Base-by-base conservation (phyloP, 2,113 vertebrate genomes). In the Mionectes macconnelli region DNA sequence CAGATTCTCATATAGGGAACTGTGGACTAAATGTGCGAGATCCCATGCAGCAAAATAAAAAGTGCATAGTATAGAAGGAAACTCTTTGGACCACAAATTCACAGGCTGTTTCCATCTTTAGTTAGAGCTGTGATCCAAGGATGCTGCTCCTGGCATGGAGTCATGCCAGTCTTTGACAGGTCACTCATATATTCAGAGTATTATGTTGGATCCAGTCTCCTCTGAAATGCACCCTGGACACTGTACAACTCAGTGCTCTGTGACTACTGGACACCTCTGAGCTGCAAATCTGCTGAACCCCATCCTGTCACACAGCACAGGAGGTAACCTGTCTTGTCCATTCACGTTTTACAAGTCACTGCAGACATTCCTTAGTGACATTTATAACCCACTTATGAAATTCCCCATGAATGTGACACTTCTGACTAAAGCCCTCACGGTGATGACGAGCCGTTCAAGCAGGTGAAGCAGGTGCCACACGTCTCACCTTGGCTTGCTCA, bases 401-500 rank as follows among this genome's bases (percentile, higher is more conserved):
- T 67, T 56, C 31, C 55, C 76, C 44, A 28, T 31, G 35, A 53
- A 33, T 12, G 62, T 22, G 52, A 47, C 39, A 6, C 37, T 28
- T 70, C 57, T 79, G 87, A 76, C 75, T 80, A 7, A 72, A 73
- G 40, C 25, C 44, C 50, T 75, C 39, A 14, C 52, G 22, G 14
- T 12, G 60, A 49, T 2, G 10, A 57, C 0, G 60, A 60, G 57
- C 73, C 78, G 70, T 35, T 68, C 81, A n/a, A 49, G 60, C 81
- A 78, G 69, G 73, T 60, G 63, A 45, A 77, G 25, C 69, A 81
- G 87, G 88, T 56, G 67, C n/a, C 88, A 60, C 6, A 3, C 3
- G 49, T 35, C 98, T 98, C 95, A 99, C 99, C 98, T 97, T 98
- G 96, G 99, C 99, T 95, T 91, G 97, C 33, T 95, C 95, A 60